phyloP scores from a whole-genome alignment of 2,888 invertebrate species.

The Achlya flavicornis region DNA sequence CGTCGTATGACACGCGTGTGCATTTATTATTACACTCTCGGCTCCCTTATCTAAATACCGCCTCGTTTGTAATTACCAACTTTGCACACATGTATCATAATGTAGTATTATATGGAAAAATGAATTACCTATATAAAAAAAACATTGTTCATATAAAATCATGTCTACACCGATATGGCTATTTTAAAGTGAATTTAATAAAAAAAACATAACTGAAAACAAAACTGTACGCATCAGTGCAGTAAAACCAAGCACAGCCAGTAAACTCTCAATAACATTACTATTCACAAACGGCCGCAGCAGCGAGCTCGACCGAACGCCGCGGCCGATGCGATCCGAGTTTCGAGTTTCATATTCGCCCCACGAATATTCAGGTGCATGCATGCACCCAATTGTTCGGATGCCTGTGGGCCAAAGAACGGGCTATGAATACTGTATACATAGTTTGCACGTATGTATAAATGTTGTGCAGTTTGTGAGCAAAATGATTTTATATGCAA shows the following conservation, averaged over 20 bases:
- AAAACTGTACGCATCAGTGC: conserved; percentile 20
- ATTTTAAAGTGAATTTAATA: too few relatives aligned
- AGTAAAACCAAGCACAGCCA: too few relatives aligned
- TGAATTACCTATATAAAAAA: too few relatives aligned
- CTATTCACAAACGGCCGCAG: conserved; percentile 23
- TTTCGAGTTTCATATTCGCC: conserved; percentile 19
- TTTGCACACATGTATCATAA: too few relatives aligned
- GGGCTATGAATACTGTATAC: conserved; percentile 29
- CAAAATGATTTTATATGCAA: background rate
- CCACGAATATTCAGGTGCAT: conserved; percentile 15
- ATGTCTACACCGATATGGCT: too few relatives aligned
- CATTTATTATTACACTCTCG: too few relatives aligned
- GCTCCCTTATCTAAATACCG: too few relatives aligned
- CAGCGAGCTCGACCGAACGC: conserved; percentile 4
- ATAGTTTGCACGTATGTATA: conserved; percentile 34
- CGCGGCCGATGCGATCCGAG: conserved; percentile 14
- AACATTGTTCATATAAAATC: too few relatives aligned
- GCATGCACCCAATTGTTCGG: conserved; percentile 13
- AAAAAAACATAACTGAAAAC: conserved; percentile 22
- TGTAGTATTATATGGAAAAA: too few relatives aligned
- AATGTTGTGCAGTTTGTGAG: background rate
- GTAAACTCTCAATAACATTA: conserved; percentile 22
- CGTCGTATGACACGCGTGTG: too few relatives aligned
- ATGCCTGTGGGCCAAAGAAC: conserved; percentile 29
- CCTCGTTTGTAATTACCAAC: too few relatives aligned